Conservation (phyloP, 2,797 vertebrate species). For the Acrocephalus scirpaceus region DNA sequence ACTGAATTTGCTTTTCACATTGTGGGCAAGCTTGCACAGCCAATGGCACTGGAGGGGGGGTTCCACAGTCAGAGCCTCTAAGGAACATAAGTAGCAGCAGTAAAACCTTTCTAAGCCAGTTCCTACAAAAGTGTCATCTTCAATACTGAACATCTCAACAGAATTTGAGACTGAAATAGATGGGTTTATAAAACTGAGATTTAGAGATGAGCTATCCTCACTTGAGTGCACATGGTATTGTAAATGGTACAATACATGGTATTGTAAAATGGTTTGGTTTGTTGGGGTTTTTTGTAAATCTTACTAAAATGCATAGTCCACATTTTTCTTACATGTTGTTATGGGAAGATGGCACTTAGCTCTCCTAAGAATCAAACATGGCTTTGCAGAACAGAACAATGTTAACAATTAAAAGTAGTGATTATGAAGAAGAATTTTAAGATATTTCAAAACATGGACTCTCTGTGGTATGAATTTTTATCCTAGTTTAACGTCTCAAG, state of each 20-base stretch:
- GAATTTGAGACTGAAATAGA: background rate
- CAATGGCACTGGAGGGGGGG: background rate
- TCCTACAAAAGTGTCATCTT: background rate
- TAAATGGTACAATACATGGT: background rate
- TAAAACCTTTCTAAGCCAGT: background rate
- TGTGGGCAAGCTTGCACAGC: background rate
- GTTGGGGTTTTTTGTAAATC: background rate
- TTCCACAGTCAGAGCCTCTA: background rate
- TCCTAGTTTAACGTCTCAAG: conserved; percentile 1
- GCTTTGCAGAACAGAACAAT: background rate
- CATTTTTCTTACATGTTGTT: background rate
- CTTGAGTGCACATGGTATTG: background rate
- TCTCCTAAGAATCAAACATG: background rate
- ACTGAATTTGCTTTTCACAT: background rate
- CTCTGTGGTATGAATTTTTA: background rate
- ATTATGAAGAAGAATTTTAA: background rate
- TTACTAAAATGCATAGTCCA: background rate
- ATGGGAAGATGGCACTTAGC: background rate
- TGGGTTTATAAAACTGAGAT: background rate
- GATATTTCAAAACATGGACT: background rate
- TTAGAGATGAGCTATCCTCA: background rate
- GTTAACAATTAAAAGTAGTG: background rate
- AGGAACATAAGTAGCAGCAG: background rate
- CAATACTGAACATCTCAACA: background rate
- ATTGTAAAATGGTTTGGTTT: background rate